Base-by-base conservation (phyloP, 2,113 vertebrate species). In the Lota lota region DNA sequence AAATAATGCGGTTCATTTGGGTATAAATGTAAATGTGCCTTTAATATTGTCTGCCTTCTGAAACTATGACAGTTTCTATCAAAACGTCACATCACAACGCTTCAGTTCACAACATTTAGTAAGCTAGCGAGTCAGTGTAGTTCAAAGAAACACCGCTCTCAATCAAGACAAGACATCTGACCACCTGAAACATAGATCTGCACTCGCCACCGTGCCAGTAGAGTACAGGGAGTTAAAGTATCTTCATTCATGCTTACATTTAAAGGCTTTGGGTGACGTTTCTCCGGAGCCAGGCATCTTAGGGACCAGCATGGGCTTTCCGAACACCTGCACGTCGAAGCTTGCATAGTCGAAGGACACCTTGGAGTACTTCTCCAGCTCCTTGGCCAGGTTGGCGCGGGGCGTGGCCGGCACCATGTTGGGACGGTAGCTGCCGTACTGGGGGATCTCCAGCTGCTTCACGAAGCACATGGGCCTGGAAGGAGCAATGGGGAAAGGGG, bases 311-410 rank as follows among this genome's bases (percentile, higher is more conserved):
- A 97, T 94, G 68, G 95, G 95, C 90, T 98, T 99, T 90, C 97
- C 97, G 91, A 99, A 99, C 92, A 99, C 97, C 93, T 99, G 97
- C 90, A 97, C 97, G 76, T 99, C 97, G 83, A 99, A 99, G 94
- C 95, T 99, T 93, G 97, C 95, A 94, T 99, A 99, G 94, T 99
- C 97, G 78, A 99, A 99, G 80, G 96, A 98, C 89, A 98, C 96
- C 94, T 99, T 98, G 91, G 97, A 99, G 93, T 99, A 98, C 76
- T 98, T 99, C 91, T 99, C 97, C 88, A 99, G 91, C 90, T 99
- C 97, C 93, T 98, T 99, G 83, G 97, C 97, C 92, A 99, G 90
- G 93, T 96, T 98, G 70, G 96, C 97, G 69, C 97, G 91, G 19
- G 97, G 97, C 0, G 97, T 99, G 79, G 94, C 84, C 22, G 96